Evolutionary conservation across 2,888 invertebrate species (phyloP).

Genomic region (Aleiodes leptofemur): DNA sequence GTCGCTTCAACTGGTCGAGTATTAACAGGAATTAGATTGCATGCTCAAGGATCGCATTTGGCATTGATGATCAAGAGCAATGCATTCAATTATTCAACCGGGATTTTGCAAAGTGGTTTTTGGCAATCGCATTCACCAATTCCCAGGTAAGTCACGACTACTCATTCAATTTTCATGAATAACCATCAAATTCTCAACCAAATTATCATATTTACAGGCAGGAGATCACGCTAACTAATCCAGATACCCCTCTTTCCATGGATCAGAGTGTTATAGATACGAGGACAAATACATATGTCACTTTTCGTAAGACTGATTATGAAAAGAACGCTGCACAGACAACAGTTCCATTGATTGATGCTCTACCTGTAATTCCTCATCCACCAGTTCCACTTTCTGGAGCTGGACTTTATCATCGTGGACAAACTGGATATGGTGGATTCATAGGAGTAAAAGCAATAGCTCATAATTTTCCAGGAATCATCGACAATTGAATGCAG

Average conservation of each 20-base stretch:
- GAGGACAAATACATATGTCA: conserved; percentile 80
- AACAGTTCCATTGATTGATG: conserved; percentile 86
- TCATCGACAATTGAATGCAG: too few relatives aligned
- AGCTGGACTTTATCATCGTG: conserved; percentile 85
- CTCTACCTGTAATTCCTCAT: conserved; percentile 81
- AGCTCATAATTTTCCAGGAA: conserved; percentile 79
- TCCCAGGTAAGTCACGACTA: too few relatives aligned
- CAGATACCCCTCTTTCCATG: conserved; percentile 59
- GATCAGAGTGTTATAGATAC: conserved; percentile 78
- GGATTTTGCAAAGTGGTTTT: too few relatives aligned
- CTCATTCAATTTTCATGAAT: conserved; percentile 63
- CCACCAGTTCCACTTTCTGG: conserved; percentile 82
- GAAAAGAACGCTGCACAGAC: conserved; percentile 85
- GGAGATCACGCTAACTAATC: neutral
- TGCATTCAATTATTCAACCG: too few relatives aligned
- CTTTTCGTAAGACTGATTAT: conserved; percentile 81
- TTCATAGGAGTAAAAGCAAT: conserved; percentile 84
- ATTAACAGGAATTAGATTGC: neutral
- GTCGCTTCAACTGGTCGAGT: neutral
- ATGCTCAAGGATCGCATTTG: too few relatives aligned
- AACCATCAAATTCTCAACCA: neutral
- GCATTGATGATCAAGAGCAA: too few relatives aligned
- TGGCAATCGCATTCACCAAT: too few relatives aligned
- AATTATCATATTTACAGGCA: neutral
- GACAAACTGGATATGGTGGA: conserved; percentile 82